Evolutionary conservation across 2,888 invertebrate genomes (phyloP).

Genomic region (Drosophila rellima): DNA sequence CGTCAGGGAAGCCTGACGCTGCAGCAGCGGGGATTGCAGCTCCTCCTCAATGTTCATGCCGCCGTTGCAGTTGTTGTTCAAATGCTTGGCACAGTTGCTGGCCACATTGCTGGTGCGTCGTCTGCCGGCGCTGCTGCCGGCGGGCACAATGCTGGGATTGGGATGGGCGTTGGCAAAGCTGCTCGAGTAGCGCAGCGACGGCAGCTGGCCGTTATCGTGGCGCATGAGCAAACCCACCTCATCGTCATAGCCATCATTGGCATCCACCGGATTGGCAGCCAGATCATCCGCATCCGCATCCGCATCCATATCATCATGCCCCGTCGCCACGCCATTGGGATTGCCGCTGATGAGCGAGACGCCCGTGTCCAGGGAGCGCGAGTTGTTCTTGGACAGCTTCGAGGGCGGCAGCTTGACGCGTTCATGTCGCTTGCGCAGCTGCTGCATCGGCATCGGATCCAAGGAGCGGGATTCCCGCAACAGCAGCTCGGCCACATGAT

Average conservation of each 20-base stretch:
- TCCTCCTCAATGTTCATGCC: conserved; percentile 84
- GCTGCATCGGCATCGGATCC: conserved; percentile 88
- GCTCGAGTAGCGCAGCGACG: conserved; percentile 59
- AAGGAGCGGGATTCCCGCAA: conserved; percentile 89
- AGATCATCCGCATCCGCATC: conserved; percentile 68
- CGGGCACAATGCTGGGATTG: conserved; percentile 73
- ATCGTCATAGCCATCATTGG: conserved; percentile 78
- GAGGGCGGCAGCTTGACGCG: conserved; percentile 78
- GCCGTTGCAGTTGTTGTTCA: conserved; percentile 86
- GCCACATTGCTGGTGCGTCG: conserved; percentile 67
- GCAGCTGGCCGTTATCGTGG: conserved; percentile 79
- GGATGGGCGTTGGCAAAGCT: conserved; percentile 65
- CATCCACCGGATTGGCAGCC: conserved; percentile 63
- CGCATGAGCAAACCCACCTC: conserved; percentile 80
- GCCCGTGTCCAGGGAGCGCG: conserved; percentile 84
- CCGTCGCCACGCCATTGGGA: conserved; percentile 64
- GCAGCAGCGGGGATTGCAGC: conserved; percentile 83
- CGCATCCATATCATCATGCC: conserved; percentile 52
- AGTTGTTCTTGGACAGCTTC: conserved; percentile 84
- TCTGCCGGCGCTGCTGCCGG: conserved; percentile 53
- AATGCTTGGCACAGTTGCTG: conserved; percentile 76
- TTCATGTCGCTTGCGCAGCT: conserved; percentile 77
- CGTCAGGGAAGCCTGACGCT: conserved; percentile 85
- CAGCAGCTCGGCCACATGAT: conserved; percentile 55
- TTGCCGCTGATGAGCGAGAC: conserved; percentile 78